Percentiles rank a stretch among this genome's conserved stretches.
These are phyloP conservation scores for Nomada lathburiana DNA, from an alignment of 2,888 invertebrate genomes.

Conservation along the genomic window DNA sequence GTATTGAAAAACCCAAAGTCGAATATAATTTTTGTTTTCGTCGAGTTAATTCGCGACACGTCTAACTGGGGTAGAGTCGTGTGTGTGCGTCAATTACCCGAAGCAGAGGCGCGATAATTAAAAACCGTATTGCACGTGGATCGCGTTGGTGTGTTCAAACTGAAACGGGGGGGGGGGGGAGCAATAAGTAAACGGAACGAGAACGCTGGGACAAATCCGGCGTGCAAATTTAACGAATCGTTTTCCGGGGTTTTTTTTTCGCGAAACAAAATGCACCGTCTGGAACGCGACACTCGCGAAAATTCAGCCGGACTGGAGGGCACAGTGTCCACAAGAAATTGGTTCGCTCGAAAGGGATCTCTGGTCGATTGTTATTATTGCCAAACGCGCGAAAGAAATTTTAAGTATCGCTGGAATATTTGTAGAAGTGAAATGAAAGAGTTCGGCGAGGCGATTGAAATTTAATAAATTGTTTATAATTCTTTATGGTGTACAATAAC, in stretches of 20 bases:
- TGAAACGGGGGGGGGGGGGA: background rate
- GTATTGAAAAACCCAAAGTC: slow-evolving; percentile 15
- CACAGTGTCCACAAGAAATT: too few species aligned
- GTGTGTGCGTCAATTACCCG: slow-evolving; percentile 32
- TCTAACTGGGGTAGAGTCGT: background rate
- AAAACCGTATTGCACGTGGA: slow-evolving; percentile 27
- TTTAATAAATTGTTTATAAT: too few species aligned
- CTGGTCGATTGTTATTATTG: too few species aligned
- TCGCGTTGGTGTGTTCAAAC: slow-evolving; percentile 26
- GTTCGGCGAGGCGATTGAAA: too few species aligned
- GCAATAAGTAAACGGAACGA: slow-evolving; percentile 15
- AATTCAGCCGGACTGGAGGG: too few species aligned
- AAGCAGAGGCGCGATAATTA: slow-evolving; percentile 33
- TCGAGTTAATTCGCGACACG: slow-evolving; percentile 10
- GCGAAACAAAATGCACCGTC: background rate
- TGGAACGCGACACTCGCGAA: too few species aligned
- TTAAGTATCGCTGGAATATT: too few species aligned
- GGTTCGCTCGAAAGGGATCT: too few species aligned
- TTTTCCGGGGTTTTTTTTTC: too few species aligned
- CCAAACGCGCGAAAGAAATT: too few species aligned
- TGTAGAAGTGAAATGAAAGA: too few species aligned
- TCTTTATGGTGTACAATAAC: too few species aligned
- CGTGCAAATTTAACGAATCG: slow-evolving; percentile 25
- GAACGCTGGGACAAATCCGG: slow-evolving; percentile 2
- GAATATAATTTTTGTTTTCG: slow-evolving; percentile 24